These are phyloP conservation scores for Prunella himalayana DNA, from an alignment of 2,113 vertebrate genomes.

Conservation along the genomic window DNA sequence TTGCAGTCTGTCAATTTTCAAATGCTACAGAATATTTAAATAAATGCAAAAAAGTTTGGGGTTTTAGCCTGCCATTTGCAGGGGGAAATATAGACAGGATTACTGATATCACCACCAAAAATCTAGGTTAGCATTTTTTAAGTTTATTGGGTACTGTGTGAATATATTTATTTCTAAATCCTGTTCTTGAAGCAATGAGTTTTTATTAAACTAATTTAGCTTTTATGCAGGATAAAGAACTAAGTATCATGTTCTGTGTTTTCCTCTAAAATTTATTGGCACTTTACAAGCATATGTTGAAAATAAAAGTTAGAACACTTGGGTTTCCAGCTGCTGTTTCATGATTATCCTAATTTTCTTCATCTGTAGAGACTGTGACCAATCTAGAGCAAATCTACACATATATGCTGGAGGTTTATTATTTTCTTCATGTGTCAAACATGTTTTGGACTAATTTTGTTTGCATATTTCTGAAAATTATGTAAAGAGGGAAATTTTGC, in stretches of 20 bases:
- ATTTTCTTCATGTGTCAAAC: not conserved
- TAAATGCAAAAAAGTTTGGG: not conserved
- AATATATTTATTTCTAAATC: not conserved
- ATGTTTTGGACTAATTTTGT: not conserved
- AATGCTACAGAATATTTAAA: not conserved
- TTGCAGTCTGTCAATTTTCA: not conserved
- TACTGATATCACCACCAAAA: not conserved
- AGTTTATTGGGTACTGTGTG: not conserved
- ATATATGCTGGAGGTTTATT: not conserved
- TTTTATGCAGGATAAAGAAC: constrained; percentile 40
- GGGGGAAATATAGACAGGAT: not conserved
- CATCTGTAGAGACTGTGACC: not conserved
- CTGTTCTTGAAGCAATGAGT: not conserved
- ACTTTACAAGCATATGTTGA: not conserved
- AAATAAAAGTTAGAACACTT: not conserved
- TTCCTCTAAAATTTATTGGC: constrained; percentile 50
- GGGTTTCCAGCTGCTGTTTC: not conserved
- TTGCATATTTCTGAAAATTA: not conserved
- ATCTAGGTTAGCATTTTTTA: not conserved
- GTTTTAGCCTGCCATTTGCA: not conserved
- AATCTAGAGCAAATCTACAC: not conserved
- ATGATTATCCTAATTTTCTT: not conserved
- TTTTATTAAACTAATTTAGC: constrained; percentile 25
- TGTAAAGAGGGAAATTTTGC: not conserved
- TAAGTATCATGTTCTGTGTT: constrained; percentile 18